phyloP scores from a whole-genome alignment of 2,113 vertebrate genomes.

The Bujurquina vittata region DNA sequence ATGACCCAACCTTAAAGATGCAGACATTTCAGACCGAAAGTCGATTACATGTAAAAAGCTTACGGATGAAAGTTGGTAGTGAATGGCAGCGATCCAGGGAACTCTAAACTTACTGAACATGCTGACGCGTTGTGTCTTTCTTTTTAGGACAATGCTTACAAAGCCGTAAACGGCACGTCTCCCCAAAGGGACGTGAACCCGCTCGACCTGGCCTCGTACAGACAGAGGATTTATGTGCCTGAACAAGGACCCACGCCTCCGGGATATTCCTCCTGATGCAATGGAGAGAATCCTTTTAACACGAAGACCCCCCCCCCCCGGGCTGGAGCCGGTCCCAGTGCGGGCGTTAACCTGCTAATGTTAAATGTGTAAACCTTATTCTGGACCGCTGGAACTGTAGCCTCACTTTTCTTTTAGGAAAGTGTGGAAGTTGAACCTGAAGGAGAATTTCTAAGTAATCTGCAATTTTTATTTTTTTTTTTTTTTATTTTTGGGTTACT shows the following conservation, averaged over 20 bases:
- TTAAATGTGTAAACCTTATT: not conserved
- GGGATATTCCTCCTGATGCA: not conserved
- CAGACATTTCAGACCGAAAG: too few species aligned
- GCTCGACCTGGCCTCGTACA: not conserved
- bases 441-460: not conserved
- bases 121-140: not conserved
- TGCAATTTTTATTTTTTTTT: too few species aligned
- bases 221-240: not conserved
- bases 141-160: not conserved
- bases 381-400: not conserved
- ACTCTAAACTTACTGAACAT: not conserved
- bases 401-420: constrained; percentile 1
- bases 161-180: not conserved
- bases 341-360: not conserved
- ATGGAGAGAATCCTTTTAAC: not conserved
- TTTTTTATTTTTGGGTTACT: too few species aligned
- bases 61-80: accelerated
- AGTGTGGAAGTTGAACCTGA: not conserved
- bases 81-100: too few species aligned
- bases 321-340: too few species aligned
- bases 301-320: not conserved
- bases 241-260: not conserved
- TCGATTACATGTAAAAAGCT: too few species aligned
- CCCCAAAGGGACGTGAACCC: not conserved
- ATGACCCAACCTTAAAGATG: too few species aligned